Evolutionary conservation across 2,797 vertebrate genomes (phyloP), one percentile per base, ranked within the genome.

Genomic region (Alfaro cultratus): DNA sequence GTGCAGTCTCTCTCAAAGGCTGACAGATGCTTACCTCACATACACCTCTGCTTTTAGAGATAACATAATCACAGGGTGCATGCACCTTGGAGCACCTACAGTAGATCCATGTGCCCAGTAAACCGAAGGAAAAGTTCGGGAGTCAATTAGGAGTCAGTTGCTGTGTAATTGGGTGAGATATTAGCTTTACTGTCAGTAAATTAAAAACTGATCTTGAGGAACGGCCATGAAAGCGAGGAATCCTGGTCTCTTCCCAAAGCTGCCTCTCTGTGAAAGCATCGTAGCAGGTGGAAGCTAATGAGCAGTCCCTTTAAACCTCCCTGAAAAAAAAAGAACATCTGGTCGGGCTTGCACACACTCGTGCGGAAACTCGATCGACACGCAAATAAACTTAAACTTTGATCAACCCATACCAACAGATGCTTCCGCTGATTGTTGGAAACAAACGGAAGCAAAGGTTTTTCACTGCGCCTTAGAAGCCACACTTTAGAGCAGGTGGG

Each of bases 101-200:
- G 87, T 89, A 92, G 91, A 92, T 91, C 85, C 88, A 74, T 87
- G 85, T 86, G 88, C 91, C 88, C 87, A 36, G 85, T 93, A 84
- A 92, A 91, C 86, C 90, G 77, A 88, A 87, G 47, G 86, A 87
- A 83, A 87, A 75, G 90, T 84, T 92, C 91, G 84, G 83, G 88
- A 94, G 93, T 95, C 93, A 95, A 95, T 95, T 95, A 95, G 92
- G 90, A 95, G 87, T 93, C 95, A 94, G 91, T 89, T 94, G 93
- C 94, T 96, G 95, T 96, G 94, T 96, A 96, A 96, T 96, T 96
- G 94, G 92, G 87, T 94, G 93, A 93, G 88, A 95, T 96, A 95
- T 95, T 95, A 94, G 92, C 93, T 91, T 93, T 95, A 95, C 94
- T 94, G 94, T 94, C 89, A 89, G 94, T 95, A 95, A 96, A 95